Evolutionary conservation across 2,797 vertebrate genomes (phyloP).

Genomic region (Cirrhinus mrigala): DNA sequence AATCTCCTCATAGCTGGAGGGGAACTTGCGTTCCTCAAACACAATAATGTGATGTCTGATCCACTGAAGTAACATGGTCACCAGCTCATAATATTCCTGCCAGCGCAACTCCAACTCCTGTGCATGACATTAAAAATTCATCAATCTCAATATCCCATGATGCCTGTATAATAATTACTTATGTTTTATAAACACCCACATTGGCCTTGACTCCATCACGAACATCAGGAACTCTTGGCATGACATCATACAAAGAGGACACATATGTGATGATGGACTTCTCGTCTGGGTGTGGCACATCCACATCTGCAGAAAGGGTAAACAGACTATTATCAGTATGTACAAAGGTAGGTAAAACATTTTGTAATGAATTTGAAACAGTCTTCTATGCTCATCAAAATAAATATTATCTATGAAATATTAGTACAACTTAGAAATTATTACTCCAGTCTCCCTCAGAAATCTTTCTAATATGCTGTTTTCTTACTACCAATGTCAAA

Average conservation of each 20-base stretch:
- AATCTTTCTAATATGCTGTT: not conserved
- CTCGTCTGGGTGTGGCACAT: slow-evolving; percentile 92
- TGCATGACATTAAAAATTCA: not conserved
- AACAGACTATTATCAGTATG: not conserved
- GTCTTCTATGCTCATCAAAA: too few species aligned
- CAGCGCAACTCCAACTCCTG: slow-evolving; percentile 94
- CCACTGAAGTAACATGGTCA: slow-evolving; percentile 91
- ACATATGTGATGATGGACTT: slow-evolving; percentile 98
- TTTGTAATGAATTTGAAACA: too few species aligned
- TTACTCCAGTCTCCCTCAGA: too few species aligned
- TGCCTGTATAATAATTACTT: not conserved
- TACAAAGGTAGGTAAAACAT: too few species aligned
- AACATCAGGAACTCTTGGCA: slow-evolving; percentile 90
- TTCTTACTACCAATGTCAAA: not conserved
- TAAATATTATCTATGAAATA: too few species aligned
- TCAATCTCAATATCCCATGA: not conserved
- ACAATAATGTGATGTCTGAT: slow-evolving; percentile 86
- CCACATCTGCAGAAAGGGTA: slow-evolving; percentile 82
- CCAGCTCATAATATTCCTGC: slow-evolving; percentile 93
- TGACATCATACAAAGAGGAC: slow-evolving; percentile 92
- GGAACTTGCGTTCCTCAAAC: slow-evolving; percentile 90
- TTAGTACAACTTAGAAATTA: not conserved
- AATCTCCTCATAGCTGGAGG: slow-evolving; percentile 91
- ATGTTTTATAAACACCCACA: slow-evolving; percentile 73
- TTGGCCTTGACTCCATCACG: slow-evolving; percentile 90